These are phyloP conservation scores for Sinhomidia bicolor DNA, from an alignment of 2,888 invertebrate species.

Conservation along the genomic window DNA sequence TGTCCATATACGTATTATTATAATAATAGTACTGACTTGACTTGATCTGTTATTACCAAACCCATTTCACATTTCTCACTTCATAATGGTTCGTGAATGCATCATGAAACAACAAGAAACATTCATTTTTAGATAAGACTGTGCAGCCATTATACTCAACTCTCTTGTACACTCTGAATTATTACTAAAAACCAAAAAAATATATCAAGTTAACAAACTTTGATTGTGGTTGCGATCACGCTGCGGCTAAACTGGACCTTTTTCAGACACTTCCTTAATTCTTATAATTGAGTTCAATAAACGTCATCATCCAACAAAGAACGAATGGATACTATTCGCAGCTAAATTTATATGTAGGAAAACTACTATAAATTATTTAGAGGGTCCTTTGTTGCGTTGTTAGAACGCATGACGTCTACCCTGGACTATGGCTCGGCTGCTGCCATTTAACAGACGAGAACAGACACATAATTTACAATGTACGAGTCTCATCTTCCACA, in stretches of 20 bases:
- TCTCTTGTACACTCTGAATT: not conserved
- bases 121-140: conserved; percentile 2
- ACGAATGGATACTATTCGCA: not conserved
- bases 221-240: not conserved
- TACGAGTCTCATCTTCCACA: not conserved
- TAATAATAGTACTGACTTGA: conserved; percentile 14
- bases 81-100: not conserved
- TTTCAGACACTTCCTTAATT: conserved; percentile 43
- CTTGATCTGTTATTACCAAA: conserved; percentile 24
- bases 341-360: too few species aligned
- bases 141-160: not conserved
- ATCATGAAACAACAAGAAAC: conserved; percentile 1
- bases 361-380: conserved; percentile 22
- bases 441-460: conserved; percentile 10
- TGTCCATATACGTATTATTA: not conserved
- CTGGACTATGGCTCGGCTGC: not conserved
- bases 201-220: not conserved
- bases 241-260: conserved; percentile 15
- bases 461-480: not conserved
- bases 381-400: not conserved
- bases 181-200: conserved; percentile 16
- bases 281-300: conserved; percentile 48
- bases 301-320: conserved; percentile 14
- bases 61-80: conserved; percentile 2
- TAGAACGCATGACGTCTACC: not conserved